A percentile compares a stretch with the other conserved stretches of the same genome.
Conservation (phyloP, 2,113 vertebrate genomes). For the Cynopterus brachyotis region DNA sequence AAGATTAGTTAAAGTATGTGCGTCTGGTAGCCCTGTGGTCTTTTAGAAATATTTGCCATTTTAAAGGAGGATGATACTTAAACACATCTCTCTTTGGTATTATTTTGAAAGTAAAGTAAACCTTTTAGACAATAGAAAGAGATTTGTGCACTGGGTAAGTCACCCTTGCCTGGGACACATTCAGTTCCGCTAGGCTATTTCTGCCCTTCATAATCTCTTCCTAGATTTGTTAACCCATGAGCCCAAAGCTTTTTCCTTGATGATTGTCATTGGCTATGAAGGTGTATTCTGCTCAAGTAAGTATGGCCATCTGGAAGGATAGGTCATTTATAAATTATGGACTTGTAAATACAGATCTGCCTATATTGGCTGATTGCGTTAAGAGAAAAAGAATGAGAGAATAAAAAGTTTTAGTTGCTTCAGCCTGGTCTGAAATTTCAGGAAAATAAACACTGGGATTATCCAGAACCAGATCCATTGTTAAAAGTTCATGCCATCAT, state of each 20-base stretch:
- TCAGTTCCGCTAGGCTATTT: background rate
- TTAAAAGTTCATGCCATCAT: constrained; percentile 87
- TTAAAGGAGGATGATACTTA: constrained; percentile 13
- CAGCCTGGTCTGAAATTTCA: constrained; percentile 82
- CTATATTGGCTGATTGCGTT: background rate
- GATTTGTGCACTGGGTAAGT: background rate
- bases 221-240: background rate
- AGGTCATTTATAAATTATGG: constrained; percentile 27
- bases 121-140: background rate
- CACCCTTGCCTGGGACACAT: background rate
- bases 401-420: constrained; percentile 12
- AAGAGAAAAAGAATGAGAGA: constrained; percentile 25
- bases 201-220: background rate
- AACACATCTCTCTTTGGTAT: background rate
- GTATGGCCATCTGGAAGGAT: background rate
- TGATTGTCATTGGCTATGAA: background rate
- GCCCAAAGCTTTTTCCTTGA: constrained; percentile 7
- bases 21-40: background rate
- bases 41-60: constrained; percentile 29
- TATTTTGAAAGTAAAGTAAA: constrained; percentile 45
- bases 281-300: background rate
- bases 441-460: constrained; percentile 77
- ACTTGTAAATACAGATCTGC: background rate
- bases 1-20: background rate
- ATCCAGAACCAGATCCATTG: constrained; percentile 84